These are phyloP conservation scores for Arrhamphus sclerolepis DNA, from an alignment of 2,797 vertebrate species.

Conservation along the genomic window DNA sequence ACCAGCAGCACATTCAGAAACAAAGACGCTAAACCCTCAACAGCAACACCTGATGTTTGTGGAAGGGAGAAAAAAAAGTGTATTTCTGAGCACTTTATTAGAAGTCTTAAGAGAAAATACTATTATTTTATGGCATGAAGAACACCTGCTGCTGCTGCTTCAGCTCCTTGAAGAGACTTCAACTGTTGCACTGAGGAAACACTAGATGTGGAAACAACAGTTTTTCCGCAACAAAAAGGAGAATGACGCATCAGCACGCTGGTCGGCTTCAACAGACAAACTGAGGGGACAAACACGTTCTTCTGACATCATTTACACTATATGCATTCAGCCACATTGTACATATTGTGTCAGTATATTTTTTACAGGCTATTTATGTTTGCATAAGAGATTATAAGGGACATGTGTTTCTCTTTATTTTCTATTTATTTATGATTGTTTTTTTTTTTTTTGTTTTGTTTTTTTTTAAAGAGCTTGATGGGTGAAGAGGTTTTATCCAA, in stretches of 20 bases:
- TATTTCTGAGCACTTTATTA: conserved; percentile 11
- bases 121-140: not conserved
- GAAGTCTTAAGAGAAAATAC: not conserved
- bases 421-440: conserved; percentile 45
- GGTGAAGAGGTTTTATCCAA: no score
- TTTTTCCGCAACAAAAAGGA: not conserved
- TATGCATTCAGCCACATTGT: no score
- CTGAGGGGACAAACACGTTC: not conserved
- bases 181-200: not conserved
- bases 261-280: conserved; percentile 54
- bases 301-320: no score
- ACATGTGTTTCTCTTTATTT: conserved; percentile 3
- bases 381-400: not conserved
- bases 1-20: conserved; percentile 4
- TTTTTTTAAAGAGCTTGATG: not conserved
- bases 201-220: not conserved
- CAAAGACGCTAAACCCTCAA: conserved; percentile 5
- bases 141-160: conserved; percentile 1
- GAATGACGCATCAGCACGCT: conserved; percentile 63
- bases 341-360: conserved; percentile 5
- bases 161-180: not conserved
- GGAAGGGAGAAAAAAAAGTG: no score
- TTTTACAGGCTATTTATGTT: conserved; percentile 26
- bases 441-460: not conserved
- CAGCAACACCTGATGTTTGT: not conserved